Evolutionary conservation across 2,888 invertebrate genomes (phyloP), one percentile per base, ranked within the genome.

Genomic region (Brachylomia viminalis): DNA sequence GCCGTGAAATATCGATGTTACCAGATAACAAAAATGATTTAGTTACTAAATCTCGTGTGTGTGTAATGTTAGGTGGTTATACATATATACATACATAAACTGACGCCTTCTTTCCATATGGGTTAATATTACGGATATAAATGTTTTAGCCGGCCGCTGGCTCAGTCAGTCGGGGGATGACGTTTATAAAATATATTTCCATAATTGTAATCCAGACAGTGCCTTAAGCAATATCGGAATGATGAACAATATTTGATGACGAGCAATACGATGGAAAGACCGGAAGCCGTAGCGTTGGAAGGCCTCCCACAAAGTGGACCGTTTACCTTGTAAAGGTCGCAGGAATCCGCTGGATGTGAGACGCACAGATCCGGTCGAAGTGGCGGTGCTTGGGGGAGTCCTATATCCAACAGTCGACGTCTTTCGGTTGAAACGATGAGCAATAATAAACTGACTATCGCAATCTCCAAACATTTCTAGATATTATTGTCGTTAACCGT

Each of bases 1-100:
- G 71, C 86, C 87, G 71, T 80, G 79, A 84, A 79, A 82, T 79
- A 71, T 84, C 69, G 67, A 85, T 85, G 87, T 88, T 88, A 88
- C 87, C 87, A 88, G 76, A 71, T 77, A 80, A 80, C 80, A 83
- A 84, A 87, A 81, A 83, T 78, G 72, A 68, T 81, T 85, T 80
- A 84, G 79, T 78, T 75, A 75, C 84, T 77, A 62, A 65, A 65
- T 52, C 69, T 79, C 72, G 67, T 75, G 75, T 73, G 66, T 75
- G 70, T 67, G 68, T 72, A 73, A 54, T 78, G 66, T 65, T 73
- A 67, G 66, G 49, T 42, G 33, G 13, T n/a, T 54, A 69, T 33
- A 59, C 33, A 59, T 54, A 69, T 33, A 59, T 59, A 59, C 33
- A 58, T 52, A 11, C 7, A 56, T 56, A 58, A 27, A 15, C 27